These are phyloP conservation scores for Hippocampus comes DNA, from an alignment of 2,113 vertebrate genomes.

Conservation along the genomic window DNA sequence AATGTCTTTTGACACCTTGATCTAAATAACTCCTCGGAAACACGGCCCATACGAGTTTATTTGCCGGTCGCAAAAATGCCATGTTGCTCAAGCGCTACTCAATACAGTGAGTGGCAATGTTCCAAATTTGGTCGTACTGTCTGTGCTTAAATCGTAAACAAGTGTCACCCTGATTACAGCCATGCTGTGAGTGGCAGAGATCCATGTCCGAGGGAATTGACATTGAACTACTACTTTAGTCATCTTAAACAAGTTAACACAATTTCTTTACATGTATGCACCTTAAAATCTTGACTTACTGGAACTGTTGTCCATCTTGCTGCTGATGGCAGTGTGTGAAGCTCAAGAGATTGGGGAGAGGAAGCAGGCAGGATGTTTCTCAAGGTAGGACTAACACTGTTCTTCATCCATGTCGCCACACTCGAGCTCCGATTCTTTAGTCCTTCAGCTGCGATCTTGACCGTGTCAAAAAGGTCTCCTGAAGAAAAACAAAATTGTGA, in stretches of 20 bases:
- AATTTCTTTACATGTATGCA: neutral
- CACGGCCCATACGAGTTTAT: too few species aligned
- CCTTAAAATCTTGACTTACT: slow-evolving; percentile 30
- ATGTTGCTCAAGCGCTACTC: too few species aligned
- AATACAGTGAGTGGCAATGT: neutral
- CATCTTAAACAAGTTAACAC: too few species aligned
- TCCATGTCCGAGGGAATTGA: too few species aligned
- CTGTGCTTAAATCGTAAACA: neutral
- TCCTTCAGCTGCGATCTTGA: slow-evolving; percentile 72
- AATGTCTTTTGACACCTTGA: too few species aligned
- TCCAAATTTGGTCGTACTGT: neutral
- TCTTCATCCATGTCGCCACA: slow-evolving; percentile 70
- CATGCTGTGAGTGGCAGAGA: neutral
- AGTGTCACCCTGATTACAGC: neutral
- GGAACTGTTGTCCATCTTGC: slow-evolving; percentile 40
- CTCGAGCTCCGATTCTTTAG: slow-evolving; percentile 68
- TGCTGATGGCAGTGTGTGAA: slow-evolving; percentile 48
- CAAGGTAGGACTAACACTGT: slow-evolving; percentile 61
- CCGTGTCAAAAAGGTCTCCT: slow-evolving; percentile 71
- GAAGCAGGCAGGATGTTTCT: slow-evolving; percentile 60
- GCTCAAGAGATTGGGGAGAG: slow-evolving; percentile 37
- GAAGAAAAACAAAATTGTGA: neutral
- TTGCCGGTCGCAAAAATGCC: too few species aligned
- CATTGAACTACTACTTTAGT: too few species aligned
- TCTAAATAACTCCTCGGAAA: too few species aligned